phyloP scores from a whole-genome alignment of 2,797 vertebrate genomes.

The Chaunax sp. region DNA sequence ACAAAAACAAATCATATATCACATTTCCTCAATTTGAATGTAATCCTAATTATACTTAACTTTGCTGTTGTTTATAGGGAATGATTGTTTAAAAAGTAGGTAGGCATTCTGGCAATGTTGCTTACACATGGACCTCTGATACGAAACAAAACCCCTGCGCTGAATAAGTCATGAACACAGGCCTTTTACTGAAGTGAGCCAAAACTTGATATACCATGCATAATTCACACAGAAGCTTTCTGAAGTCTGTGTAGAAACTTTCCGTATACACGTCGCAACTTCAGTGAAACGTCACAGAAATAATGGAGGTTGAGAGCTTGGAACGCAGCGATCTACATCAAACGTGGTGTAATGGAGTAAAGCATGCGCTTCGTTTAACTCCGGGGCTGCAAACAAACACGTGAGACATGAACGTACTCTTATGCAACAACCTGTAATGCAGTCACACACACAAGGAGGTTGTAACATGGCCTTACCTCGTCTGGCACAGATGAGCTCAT shows the following conservation, averaged over 20 bases:
- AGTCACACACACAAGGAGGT: neutral
- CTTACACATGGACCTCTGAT: constrained; percentile 71
- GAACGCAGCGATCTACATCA: neutral
- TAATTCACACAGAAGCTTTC: constrained; percentile 73
- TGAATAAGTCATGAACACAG: constrained; percentile 80
- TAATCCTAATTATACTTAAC: too few species aligned
- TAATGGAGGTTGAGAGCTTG: neutral
- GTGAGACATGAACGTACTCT: neutral
- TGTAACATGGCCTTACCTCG: constrained; percentile 86
- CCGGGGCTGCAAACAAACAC: constrained; percentile 7
- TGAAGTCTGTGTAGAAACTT: constrained; percentile 23
- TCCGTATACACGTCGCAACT: constrained; percentile 6
- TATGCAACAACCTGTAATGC: neutral
- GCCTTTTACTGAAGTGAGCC: constrained; percentile 60
- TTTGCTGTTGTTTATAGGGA: constrained; percentile 29
- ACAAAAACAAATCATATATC: neutral
- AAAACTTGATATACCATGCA: constrained; percentile 80
- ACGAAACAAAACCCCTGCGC: constrained; percentile 71
- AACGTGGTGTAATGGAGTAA: neutral
- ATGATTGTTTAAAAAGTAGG: constrained; percentile 58
- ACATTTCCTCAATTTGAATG: neutral
- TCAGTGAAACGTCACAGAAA: neutral
- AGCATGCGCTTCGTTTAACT: neutral
- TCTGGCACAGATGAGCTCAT: constrained; percentile 97
- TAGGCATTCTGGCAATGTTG: constrained; percentile 63